Percentiles rank a stretch among this genome's conserved stretches.
Evolutionary conservation across 2,797 vertebrate genomes (phyloP).

Genomic region (Mormyrus proboscirostris): DNA sequence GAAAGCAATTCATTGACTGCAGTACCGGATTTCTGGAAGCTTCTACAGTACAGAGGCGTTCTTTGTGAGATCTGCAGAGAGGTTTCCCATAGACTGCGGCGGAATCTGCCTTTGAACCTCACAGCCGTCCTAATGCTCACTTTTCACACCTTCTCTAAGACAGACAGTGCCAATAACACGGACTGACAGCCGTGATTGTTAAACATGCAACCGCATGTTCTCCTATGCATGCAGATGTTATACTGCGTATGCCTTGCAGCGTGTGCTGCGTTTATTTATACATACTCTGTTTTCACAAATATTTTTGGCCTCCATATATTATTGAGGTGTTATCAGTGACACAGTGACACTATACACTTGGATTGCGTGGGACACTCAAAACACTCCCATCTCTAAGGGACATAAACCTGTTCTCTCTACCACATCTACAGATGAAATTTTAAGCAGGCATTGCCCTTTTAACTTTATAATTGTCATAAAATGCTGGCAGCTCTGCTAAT

Average conservation of each 20-base stretch:
- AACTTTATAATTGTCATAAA: not conserved
- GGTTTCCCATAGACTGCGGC: slow-evolving; percentile 26
- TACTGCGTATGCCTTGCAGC: not conserved
- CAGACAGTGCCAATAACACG: not conserved
- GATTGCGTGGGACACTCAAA: not conserved
- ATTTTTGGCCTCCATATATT: not conserved
- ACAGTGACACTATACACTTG: not conserved
- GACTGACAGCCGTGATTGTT: not conserved
- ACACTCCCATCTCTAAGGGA: not conserved
- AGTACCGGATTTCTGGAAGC: slow-evolving; percentile 23
- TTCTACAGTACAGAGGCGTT: slow-evolving; percentile 30
- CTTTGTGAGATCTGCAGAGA: slow-evolving; percentile 26
- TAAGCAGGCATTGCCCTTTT: not conserved
- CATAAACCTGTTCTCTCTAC: not conserved
- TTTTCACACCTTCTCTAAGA: not conserved
- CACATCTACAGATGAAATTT: not conserved
- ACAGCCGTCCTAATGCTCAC: not conserved
- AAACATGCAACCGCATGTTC: not conserved
- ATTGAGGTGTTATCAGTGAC: not conserved
- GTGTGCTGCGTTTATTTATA: not conserved
- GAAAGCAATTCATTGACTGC: not conserved
- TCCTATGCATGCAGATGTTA: not conserved
- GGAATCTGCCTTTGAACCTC: slow-evolving; percentile 24
- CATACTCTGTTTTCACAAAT: not conserved
- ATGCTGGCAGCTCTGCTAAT: not conserved